Base-by-base conservation (phyloP, 1,140 invertebrate genomes). In the Anastatus disparis region DNA sequence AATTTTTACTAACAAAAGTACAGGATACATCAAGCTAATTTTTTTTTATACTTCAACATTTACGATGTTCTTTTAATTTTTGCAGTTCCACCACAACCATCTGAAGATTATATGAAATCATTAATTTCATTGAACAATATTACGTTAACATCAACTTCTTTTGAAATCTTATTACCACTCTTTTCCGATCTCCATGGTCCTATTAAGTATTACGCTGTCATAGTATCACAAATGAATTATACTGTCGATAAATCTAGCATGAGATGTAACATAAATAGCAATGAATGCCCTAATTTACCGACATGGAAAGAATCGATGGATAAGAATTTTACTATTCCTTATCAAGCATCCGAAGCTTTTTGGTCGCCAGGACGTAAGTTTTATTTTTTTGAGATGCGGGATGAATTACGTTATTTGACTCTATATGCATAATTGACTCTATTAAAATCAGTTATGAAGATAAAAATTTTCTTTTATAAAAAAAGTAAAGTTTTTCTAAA, bases 141-240 rank as follows among this genome's bases (percentile, higher is more conserved):
- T n/a, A 64, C 40, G 27, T 77, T 68, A 73, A 75, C 80, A 24
- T 80, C 79, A 31, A 75, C 75, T 13, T 73, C 80, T 13, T 80
- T 76, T n/a, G 20, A 71, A 9, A 31, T 83, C 42, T 72, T 83
- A 17, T 61, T 82, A 24, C 82, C 82, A 22, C 26, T 82, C 26
- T 83, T 83, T 67, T 61, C 70, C 10, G 26, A 76, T 55, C 74
- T 67, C 10, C 75, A 77, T 61, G 82, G 82, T 2, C 48, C 75
- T 13, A 73, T 82, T 26, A 68, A 65, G 40, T 82, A 73, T 67
- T 83, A 83, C 59, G 75, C 82, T 15, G 75, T 83, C 15, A 82
- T 82, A 48, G 78, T 83, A 9, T 68, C 81, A 15, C 67, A 63
- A 68, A 27, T 27, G 2, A 35, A 24, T n/a, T 71, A 73, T 8